These are phyloP conservation scores for Holothuria scabra DNA, from an alignment of 53 echinoderm and acorn worm genomes.

Conservation along the genomic window DNA sequence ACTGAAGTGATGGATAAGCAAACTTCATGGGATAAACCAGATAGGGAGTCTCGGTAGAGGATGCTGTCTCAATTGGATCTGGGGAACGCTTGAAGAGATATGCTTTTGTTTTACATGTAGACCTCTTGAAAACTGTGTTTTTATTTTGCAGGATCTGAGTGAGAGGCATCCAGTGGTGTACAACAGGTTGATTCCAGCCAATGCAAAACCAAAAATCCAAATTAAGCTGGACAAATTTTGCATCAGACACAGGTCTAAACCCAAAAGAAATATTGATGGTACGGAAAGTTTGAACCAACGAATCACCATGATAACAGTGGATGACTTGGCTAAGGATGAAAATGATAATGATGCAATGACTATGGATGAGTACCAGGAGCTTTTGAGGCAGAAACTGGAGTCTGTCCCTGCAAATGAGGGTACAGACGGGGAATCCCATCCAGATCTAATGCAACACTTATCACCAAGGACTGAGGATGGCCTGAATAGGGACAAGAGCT, in stretches of 20 bases:
- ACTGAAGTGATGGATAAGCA: too few species aligned
- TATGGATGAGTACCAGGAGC: conserved; percentile 25
- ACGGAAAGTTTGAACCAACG: conserved; percentile 84
- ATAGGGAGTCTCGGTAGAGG: too few species aligned
- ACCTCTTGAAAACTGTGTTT: background rate
- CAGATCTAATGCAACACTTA: conserved; percentile 12
- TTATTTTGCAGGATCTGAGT: conserved; percentile 71
- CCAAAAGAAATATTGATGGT: conserved; percentile 82
- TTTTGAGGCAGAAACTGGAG: conserved; percentile 34
- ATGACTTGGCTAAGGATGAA: conserved; percentile 58
- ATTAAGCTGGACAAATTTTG: conserved; percentile 80
- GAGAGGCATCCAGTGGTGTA: conserved; percentile 93
- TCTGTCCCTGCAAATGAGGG: conserved; percentile 6
- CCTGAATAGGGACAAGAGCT: conserved; percentile 31
- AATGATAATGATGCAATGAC: conserved; percentile 51
- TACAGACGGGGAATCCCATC: conserved; percentile 9
- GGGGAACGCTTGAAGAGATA: too few species aligned
- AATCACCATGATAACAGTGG: conserved; percentile 90
- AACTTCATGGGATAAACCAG: too few species aligned
- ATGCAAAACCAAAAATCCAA: conserved; percentile 59
- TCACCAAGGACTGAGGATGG: conserved; percentile 25
- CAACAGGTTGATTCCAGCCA: conserved; percentile 71
- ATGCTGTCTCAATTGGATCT: too few species aligned
- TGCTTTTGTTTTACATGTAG: background rate
- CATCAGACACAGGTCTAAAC: conserved; percentile 79